Evolutionary conservation across 2,888 invertebrate genomes (phyloP).

Genomic region (Odontothrips loti): DNA sequence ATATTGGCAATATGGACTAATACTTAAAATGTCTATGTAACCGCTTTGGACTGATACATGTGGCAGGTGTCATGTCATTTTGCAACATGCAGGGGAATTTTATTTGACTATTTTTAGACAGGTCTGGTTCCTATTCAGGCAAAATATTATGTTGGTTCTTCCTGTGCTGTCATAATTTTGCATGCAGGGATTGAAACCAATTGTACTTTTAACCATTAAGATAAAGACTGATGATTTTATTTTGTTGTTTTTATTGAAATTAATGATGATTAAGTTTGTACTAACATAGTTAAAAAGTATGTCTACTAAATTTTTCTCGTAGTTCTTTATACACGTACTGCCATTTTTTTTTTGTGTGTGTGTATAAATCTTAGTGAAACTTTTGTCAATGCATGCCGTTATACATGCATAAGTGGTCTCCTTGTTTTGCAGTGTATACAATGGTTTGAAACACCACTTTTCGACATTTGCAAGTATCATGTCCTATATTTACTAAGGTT

Average conservation of each 20-base stretch:
- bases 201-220: conserved; percentile 18
- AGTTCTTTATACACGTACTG: conserved; percentile 19
- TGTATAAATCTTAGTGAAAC: not conserved
- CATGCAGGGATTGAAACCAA: conserved; percentile 7
- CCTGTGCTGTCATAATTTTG: not conserved
- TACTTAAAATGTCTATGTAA: not conserved
- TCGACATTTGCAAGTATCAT: not conserved
- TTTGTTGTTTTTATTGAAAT: conserved; percentile 20
- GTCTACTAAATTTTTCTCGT: not conserved
- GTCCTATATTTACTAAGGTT: not conserved
- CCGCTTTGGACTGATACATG: not conserved
- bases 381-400: no score
- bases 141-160: not conserved
- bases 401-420: no score
- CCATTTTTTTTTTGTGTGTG: conserved; percentile 7
- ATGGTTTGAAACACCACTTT: not conserved
- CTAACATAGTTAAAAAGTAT: not conserved
- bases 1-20: conserved; percentile 13
- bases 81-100: not conserved
- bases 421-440: not conserved
- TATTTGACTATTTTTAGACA: conserved; percentile 15
- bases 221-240: conserved; percentile 19
- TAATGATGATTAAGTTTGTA: conserved; percentile 13
- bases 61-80: not conserved
- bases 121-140: conserved; percentile 24